Base-by-base conservation (phyloP, 2,888 invertebrate species). In the Sesia apiformis region DNA sequence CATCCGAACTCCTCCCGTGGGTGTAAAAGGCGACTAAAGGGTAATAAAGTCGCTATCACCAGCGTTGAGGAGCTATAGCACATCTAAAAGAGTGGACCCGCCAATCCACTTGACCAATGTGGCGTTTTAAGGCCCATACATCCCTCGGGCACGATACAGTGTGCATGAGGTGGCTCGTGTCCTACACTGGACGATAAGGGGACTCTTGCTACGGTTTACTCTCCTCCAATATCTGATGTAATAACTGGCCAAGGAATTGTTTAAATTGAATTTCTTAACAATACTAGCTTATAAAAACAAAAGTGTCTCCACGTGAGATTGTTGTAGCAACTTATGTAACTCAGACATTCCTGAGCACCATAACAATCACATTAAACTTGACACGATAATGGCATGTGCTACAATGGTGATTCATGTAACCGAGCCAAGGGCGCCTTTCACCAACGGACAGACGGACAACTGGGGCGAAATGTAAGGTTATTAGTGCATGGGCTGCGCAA, bases 351-450 rank as follows among this genome's bases (percentile, higher is more conserved):
- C 5, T 42, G 42, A 6, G 5, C 42, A 8, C 52, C 40, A 50
- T 40, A 52, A 52, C 40, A 38, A 39, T 60, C 56, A 57, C 58
- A 60, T 58, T 65, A 60, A 65, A 66, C 63, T 63, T 64, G 63
- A 62, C 60, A 63, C 58, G 61, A 58, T 7, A 51, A n/a, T n/a
- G 52, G 23, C 58, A 40, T 40, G 40, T 39, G 40, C 40, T 57
- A 58, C 63, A 65, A 65, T 57, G 55, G 53, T 54, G 54, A 62
- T 58, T 58, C 49, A 61, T 61, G 63, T 64, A 64, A 63, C 50
- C 52, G 54, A 61, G 63, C 57, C 70, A 74, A 72, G 74, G 74
- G 64, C 70, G 49, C 72, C 74, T 74, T 70, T 74, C 72, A 69
- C 74, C 61, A 64, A 50, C 58, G 58, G 49, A 53, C 56, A 60